phyloP scores from a whole-genome alignment of 23 tunicate species.

The Botrylloides violaceus region DNA sequence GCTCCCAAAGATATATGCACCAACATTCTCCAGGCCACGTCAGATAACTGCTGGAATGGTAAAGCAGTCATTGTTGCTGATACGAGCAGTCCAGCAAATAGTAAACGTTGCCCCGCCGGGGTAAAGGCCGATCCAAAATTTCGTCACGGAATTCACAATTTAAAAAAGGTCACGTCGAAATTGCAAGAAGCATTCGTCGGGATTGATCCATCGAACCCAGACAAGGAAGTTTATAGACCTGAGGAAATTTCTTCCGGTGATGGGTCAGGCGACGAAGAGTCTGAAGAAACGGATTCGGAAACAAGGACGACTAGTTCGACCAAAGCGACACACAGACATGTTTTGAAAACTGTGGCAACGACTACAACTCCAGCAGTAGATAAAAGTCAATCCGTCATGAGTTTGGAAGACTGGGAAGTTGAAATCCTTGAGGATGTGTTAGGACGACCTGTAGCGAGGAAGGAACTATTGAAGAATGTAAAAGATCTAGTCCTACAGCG shows the following conservation, averaged over 20 bases:
- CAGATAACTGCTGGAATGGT: conserved; percentile 47
- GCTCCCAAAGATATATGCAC: conserved; percentile 22
- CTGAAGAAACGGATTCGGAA: not conserved
- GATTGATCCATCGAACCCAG: conserved; percentile 4
- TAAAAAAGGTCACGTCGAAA: conserved; percentile 13
- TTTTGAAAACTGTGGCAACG: not conserved
- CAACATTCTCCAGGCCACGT: not conserved
- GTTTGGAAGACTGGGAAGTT: not conserved
- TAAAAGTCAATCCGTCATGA: not conserved
- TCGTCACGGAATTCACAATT: not conserved
- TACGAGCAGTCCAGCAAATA: not conserved
- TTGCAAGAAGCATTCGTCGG: conserved; percentile 4
- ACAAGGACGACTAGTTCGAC: not conserved
- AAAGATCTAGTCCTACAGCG: not conserved
- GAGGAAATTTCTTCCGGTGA: not conserved
- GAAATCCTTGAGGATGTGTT: not conserved
- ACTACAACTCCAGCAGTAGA: not conserved
- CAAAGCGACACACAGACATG: not conserved
- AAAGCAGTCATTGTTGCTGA: not conserved
- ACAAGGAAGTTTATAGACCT: not conserved
- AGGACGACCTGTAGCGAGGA: not conserved
- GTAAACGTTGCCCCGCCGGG: not conserved
- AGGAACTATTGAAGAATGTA: not conserved
- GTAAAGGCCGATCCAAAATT: not conserved
- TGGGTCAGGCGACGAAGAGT: not conserved